Evolutionary conservation across 2,797 vertebrate genomes (phyloP).

Genomic region (Benthosema pterotum): DNA sequence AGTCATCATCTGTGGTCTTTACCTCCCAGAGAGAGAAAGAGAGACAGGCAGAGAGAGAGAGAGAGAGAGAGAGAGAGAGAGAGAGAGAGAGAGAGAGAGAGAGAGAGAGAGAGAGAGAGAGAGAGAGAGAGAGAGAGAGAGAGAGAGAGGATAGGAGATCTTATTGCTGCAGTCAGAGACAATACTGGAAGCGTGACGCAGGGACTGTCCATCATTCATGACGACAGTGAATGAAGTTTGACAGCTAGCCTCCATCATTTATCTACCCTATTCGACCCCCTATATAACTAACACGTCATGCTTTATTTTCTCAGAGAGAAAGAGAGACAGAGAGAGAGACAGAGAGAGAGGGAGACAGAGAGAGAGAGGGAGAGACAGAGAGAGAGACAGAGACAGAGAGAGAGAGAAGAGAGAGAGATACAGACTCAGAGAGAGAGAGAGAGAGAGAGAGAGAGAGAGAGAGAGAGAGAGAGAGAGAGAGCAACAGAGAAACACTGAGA

Average conservation of each 20-base stretch:
- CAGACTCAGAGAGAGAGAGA: too few relatives aligned
- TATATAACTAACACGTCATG: background rate
- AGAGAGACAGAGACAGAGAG: too few relatives aligned
- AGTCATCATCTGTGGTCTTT: constrained; percentile 77
- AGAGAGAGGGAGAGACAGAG: constrained; percentile 1
- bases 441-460: background rate
- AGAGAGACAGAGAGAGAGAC: background rate
- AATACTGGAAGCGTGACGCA: background rate
- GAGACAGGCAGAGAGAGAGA: too few relatives aligned
- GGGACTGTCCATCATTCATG: background rate
- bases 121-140: too few relatives aligned
- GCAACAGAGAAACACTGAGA: constrained; percentile 2
- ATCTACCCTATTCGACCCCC: background rate
- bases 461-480: background rate
- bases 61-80: too few relatives aligned
- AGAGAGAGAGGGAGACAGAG: constrained; percentile 9
- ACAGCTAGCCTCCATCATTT: background rate
- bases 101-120: too few relatives aligned
- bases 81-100: too few relatives aligned
- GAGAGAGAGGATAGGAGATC: constrained; percentile 9
- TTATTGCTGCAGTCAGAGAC: constrained; percentile 39
- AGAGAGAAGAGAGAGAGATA: too few relatives aligned
- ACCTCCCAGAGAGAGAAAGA: constrained; percentile 24
- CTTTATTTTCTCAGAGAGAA: constrained; percentile 1
- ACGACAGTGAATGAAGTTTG: background rate